Evolutionary conservation across 1,140 invertebrate species (phyloP).

Genomic region (Phymorhynchus buccinoides): DNA sequence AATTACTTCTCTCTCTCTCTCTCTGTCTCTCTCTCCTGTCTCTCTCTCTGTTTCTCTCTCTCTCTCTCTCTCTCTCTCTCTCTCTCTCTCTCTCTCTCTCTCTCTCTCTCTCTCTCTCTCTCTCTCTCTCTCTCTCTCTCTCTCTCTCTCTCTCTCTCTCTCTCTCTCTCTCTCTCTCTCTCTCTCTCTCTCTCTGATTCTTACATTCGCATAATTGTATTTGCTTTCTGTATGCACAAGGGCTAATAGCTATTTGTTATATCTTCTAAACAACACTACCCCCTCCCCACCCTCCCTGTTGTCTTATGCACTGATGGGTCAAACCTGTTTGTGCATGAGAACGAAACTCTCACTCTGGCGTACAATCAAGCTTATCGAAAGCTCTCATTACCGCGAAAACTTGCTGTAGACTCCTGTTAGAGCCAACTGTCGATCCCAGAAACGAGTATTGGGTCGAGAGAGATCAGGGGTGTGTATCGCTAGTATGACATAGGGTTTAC

Average conservation of each 20-base stretch:
- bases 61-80: neutral
- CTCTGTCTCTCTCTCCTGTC: neutral
- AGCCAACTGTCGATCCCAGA: no score
- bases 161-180: conserved; percentile 11
- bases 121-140: neutral
- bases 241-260: neutral
- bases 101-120: neutral
- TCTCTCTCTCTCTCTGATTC: neutral
- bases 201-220: conserved; percentile 40
- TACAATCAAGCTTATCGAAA: no score
- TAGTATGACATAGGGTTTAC: no score
- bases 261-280: neutral
- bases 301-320: conserved; percentile 22
- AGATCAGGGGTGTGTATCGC: no score
- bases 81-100: neutral
- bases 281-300: conserved; percentile 1
- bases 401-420: no score
- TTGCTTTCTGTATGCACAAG: conserved; percentile 38
- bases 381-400: no score
- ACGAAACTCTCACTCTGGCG: no score
- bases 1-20: neutral
- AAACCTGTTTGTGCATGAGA: no score
- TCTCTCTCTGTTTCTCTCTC: neutral
- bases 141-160: neutral
- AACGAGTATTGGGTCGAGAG: no score